A percentile compares a stretch with the other conserved stretches of the same genome.
Evolutionary conservation across 2,113 vertebrate genomes (phyloP).

Genomic region (Scopus umbretta): DNA sequence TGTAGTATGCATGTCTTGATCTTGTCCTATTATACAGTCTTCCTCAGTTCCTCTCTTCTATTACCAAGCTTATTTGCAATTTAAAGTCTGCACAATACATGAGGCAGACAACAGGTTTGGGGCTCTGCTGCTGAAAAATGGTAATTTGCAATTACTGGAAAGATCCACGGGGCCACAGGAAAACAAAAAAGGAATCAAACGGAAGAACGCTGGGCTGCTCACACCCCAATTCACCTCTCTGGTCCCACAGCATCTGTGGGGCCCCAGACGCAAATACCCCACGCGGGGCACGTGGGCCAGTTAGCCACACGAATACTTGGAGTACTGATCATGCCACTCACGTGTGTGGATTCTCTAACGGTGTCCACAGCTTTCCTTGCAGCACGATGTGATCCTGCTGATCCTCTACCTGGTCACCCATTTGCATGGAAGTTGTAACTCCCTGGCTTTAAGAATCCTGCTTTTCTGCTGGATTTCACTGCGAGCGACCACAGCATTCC

Average conservation of each 20-base stretch:
- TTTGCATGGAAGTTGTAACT: not conserved
- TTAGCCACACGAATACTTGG: not conserved
- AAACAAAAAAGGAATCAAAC: not conserved
- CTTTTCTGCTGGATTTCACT: not conserved
- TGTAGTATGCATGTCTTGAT: not conserved
- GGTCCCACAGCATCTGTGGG: not conserved
- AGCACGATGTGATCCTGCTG: not conserved
- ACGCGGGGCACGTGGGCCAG: not conserved
- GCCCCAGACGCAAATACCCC: not conserved
- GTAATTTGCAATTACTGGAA: not conserved
- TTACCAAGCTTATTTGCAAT: not conserved
- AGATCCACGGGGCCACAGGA: not conserved
- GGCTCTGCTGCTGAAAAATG: not conserved
- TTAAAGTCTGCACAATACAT: not conserved
- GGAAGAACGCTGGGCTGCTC: not conserved
- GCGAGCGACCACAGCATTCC: rapidly evolving
- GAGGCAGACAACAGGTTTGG: not conserved
- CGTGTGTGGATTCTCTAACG: not conserved
- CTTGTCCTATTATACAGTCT: not conserved
- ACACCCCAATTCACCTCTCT: not conserved
- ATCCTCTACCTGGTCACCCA: not conserved
- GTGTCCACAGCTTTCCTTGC: not conserved
- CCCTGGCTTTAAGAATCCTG: not conserved
- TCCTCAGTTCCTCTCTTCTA: not conserved
- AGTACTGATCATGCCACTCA: not conserved